Percentiles rank a stretch among this genome's conserved stretches.
Evolutionary conservation across 2,888 invertebrate species (phyloP).

Genomic region (Laspeyria flexula): DNA sequence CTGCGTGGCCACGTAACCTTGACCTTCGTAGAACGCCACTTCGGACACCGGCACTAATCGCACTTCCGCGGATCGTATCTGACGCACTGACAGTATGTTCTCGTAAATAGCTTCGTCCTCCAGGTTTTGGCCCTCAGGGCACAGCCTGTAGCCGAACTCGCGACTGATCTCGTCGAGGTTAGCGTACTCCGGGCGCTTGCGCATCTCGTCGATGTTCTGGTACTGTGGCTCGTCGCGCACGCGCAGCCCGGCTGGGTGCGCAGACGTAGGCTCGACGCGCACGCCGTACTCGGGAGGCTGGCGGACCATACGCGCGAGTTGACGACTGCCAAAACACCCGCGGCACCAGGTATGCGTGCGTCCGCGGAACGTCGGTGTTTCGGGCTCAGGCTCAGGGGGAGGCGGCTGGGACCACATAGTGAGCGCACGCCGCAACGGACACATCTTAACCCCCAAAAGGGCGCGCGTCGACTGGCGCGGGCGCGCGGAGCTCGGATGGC

Average conservation of each 20-base stretch:
- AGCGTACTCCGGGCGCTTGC: conserved; percentile 81
- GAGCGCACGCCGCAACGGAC: conserved; percentile 83
- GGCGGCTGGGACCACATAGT: conserved; percentile 85
- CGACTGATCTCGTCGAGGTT: conserved; percentile 82
- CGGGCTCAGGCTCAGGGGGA: conserved; percentile 70
- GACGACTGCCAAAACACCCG: conserved; percentile 65
- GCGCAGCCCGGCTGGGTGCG: conserved; percentile 68
- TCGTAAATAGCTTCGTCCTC: conserved; percentile 84
- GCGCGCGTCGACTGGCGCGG: conserved; percentile 84
- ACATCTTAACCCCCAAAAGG: conserved; percentile 86
- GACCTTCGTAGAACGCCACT: conserved; percentile 81
- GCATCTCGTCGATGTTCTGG: conserved; percentile 79
- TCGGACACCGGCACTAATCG: conserved; percentile 83
- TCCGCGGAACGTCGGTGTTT: conserved; percentile 63
- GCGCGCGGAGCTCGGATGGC: conserved; percentile 81
- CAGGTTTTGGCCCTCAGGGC: conserved; percentile 83
- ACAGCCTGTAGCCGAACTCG: conserved; percentile 82
- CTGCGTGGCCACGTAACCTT: conserved; percentile 82
- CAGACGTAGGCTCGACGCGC: conserved; percentile 72
- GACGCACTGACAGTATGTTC: conserved; percentile 82
- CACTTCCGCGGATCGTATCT: conserved; percentile 83
- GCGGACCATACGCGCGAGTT: conserved; percentile 78
- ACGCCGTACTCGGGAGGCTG: conserved; percentile 76
- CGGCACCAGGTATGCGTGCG: conserved; percentile 70
- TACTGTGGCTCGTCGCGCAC: conserved; percentile 81